phyloP scores from a whole-genome alignment of 1,140 invertebrate species.

The Hermetia illucens region DNA sequence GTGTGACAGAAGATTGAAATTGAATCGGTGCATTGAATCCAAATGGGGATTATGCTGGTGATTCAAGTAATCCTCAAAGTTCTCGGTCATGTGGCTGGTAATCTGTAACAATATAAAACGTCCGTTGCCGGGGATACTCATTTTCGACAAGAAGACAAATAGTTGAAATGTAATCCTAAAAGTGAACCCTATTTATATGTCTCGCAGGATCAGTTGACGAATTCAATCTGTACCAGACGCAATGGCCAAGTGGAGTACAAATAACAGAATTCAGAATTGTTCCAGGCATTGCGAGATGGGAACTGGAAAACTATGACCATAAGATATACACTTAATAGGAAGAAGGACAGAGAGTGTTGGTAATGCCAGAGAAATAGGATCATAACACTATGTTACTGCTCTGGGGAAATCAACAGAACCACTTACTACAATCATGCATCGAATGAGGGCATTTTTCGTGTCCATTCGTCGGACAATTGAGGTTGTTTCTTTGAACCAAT shows the following conservation, averaged over 20 bases:
- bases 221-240: no score
- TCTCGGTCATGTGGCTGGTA: constrained; percentile 34
- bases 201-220: no score
- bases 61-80: constrained; percentile 38
- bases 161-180: no score
- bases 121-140: no score
- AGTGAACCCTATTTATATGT: no score
- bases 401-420: constrained; percentile 1
- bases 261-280: no score
- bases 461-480: constrained; percentile 33
- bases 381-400: constrained; percentile 6
- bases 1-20: constrained; percentile 39
- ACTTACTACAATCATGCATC: constrained; percentile 34
- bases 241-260: no score
- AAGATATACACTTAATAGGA: constrained; percentile 3
- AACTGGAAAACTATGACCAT: no score
- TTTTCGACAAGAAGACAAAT: no score
- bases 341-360: constrained; percentile 2
- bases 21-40: constrained; percentile 46
- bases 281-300: no score
- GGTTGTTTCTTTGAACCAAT: constrained; percentile 29
- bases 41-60: constrained; percentile 34
- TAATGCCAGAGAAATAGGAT: constrained; percentile 3
- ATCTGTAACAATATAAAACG: constrained; percentile 30
- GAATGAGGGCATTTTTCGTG: constrained; percentile 34